Conservation (phyloP, 2,113 vertebrate genomes). For the Eptesicus fuscus region DNA sequence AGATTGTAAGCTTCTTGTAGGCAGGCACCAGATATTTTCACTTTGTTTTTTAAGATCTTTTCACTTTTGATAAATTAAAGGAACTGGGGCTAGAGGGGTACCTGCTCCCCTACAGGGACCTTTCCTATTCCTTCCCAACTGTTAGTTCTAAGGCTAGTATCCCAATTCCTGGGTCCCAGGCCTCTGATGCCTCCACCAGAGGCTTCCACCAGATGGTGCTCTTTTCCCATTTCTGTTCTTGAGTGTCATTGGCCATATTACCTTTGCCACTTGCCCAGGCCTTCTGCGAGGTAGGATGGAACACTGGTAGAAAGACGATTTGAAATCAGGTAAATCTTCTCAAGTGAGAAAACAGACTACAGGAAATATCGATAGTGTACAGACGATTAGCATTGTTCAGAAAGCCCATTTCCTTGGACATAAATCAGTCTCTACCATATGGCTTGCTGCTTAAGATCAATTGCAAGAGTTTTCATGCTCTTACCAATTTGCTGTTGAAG, state of each 20-base stretch:
- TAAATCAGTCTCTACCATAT: not conserved
- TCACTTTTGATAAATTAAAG: not conserved
- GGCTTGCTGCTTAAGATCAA: not conserved
- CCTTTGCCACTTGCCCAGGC: not conserved
- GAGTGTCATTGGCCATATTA: not conserved
- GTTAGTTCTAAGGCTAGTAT: not conserved
- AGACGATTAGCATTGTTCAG: not conserved
- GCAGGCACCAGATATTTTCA: not conserved
- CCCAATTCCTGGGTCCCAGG: not conserved
- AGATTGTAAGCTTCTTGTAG: slow-evolving; percentile 47
- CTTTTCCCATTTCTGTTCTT: slow-evolving; percentile 53
- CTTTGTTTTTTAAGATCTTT: too few species aligned
- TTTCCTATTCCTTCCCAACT: not conserved
- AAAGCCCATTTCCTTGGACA: not conserved
- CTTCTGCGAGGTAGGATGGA: not conserved
- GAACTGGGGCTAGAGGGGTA: not conserved
- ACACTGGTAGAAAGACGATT: not conserved
- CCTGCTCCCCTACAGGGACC: not conserved
- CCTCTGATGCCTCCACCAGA: slow-evolving; percentile 22
- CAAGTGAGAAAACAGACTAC: slow-evolving; percentile 10
- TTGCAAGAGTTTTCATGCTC: not conserved
- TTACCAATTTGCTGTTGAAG: not conserved
- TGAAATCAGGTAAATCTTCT: not conserved
- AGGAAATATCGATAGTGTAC: not conserved
- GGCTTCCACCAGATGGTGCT: slow-evolving; percentile 65